Conservation (phyloP, 2,113 vertebrate genomes). For the Anhinga anhinga region DNA sequence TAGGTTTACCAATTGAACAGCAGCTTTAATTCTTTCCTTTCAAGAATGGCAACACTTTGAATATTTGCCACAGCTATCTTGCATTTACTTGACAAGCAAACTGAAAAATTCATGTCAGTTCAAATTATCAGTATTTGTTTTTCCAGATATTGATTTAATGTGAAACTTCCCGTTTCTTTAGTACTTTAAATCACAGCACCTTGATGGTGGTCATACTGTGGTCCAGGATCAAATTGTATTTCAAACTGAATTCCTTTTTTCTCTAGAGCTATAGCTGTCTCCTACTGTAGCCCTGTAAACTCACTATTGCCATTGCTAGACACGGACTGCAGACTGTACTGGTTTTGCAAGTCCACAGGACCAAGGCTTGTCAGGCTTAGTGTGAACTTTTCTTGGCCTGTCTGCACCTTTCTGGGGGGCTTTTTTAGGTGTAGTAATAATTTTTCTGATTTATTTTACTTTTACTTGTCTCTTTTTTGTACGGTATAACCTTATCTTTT, state of each 20-base stretch:
- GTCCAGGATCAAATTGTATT: background rate
- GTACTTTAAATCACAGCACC: background rate
- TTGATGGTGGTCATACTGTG: background rate
- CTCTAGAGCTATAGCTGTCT: background rate
- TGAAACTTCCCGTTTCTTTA: background rate
- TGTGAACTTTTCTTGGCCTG: background rate
- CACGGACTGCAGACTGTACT: background rate
- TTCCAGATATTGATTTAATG: background rate
- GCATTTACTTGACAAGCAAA: background rate
- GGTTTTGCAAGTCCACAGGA: background rate
- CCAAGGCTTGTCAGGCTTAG: background rate
- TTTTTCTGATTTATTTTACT: background rate
- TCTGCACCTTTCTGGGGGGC: background rate
- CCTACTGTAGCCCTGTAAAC: background rate
- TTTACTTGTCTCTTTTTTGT: background rate
- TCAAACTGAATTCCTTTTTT: background rate
- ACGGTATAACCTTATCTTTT: background rate
- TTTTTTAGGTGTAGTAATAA: background rate
- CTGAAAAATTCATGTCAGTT: background rate
- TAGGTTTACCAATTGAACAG: background rate
- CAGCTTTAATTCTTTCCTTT: background rate
- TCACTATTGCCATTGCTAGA: rapidly evolving
- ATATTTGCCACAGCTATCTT: background rate
- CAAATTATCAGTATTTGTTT: background rate
- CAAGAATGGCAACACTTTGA: background rate